A percentile compares a stretch with the other conserved stretches of the same genome.
These are phyloP conservation scores for Pocillopora meandrina DNA, from an alignment of 92 coral and sea anemone species.

Conservation along the genomic window DNA sequence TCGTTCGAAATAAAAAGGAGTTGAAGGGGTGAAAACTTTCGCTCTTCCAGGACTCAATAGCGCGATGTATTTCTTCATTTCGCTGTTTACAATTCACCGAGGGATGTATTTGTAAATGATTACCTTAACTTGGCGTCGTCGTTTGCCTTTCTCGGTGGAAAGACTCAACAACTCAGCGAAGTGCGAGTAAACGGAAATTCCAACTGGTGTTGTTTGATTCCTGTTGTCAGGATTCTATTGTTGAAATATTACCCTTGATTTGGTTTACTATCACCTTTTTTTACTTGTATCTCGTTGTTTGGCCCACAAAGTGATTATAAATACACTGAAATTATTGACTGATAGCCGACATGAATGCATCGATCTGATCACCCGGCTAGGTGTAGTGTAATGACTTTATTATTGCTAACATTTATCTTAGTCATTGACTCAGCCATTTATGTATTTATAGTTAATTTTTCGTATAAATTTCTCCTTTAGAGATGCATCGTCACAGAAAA, in stretches of 20 bases:
- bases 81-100: background rate
- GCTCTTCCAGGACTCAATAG: no score
- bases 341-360: background rate
- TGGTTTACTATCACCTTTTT: background rate
- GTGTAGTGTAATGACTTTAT: background rate
- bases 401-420: background rate
- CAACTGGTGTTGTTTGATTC: background rate
- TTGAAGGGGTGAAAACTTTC: no score
- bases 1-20: no score
- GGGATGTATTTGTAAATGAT: background rate
- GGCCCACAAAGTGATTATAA: background rate
- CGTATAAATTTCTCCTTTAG: conserved; percentile 49
- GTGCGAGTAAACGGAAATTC: conserved; percentile 3
- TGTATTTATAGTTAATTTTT: conserved; percentile 1
- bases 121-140: background rate
- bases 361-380: background rate
- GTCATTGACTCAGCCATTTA: background rate
- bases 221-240: background rate
- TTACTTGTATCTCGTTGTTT: background rate
- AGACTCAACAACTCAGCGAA: background rate
- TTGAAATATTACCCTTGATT: background rate
- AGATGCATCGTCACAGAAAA: conserved; percentile 91
- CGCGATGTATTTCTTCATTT: background rate
- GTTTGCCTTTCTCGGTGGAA: background rate
- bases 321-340: background rate